phyloP scores from a whole-genome alignment of 2,113 vertebrate species.

The Puntigrus tetrazona region DNA sequence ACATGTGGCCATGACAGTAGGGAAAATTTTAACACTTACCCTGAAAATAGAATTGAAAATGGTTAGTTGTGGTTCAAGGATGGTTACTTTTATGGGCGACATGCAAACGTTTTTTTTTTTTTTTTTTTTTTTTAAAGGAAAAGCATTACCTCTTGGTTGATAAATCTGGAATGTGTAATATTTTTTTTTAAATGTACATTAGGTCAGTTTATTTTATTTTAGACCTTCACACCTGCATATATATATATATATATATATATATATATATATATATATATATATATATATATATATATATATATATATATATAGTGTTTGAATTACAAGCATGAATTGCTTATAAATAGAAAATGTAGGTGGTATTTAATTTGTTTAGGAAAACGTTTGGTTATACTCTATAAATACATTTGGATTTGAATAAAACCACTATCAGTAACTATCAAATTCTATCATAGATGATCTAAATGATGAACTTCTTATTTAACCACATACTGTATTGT shows the following conservation, averaged over 20 bases:
- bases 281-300: too few species aligned
- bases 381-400: neutral
- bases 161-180: slow-evolving; percentile 50
- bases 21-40: slow-evolving; percentile 55
- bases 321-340: neutral
- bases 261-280: too few species aligned
- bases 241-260: too few species aligned
- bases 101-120: slow-evolving; percentile 5
- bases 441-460: slow-evolving; percentile 1
- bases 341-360: neutral
- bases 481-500: slow-evolving; percentile 3
- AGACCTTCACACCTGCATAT: too few species aligned
- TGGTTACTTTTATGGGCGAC: slow-evolving; percentile 5
- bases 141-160: slow-evolving; percentile 59
- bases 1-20: slow-evolving; percentile 24
- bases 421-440: neutral
- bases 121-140: slow-evolving; percentile 13
- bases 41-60: slow-evolving; percentile 52
- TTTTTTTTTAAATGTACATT: neutral
- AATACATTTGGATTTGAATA: neutral
- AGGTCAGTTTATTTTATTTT: neutral
- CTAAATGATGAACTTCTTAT: neutral
- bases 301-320: neutral
- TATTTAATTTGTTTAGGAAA: neutral
- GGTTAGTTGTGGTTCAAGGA: slow-evolving; percentile 25